Base-by-base conservation (phyloP, 2,888 invertebrate species). In the Amphipoea oculea region DNA sequence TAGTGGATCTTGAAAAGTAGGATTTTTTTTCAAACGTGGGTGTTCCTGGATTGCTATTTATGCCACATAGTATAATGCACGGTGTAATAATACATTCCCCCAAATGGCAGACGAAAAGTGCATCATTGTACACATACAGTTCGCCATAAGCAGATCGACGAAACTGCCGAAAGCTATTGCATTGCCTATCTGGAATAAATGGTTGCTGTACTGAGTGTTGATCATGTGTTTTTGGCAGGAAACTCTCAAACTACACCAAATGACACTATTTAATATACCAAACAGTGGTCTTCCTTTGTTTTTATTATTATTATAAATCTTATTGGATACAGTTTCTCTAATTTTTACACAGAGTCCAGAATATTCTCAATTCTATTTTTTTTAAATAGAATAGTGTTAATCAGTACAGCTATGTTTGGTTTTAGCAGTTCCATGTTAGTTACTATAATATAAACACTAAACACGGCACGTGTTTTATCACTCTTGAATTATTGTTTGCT, bases 391-490 rank as follows among this genome's bases (percentile, higher is more conserved):
- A 68, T 1, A 63, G 40, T 72, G 29, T 63, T 68, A 48, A 48
- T 74, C 17, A 45, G 14, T 42, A 1, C n/a, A 40, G 45, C 29
- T 14, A 12, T 17, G 62, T 57, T 60, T 0, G 29, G 14, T 57
- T 68, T 67, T 77, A 63, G 68, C 51, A 62, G n/a, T 54, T 51
- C 48, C 12, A 40, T 14, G 14, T 36, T 65, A 57, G 29, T 29
- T n/a, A n/a, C 23, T 71, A 14, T 62, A 79, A 45, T 78, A 67
- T 66, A 69, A 57, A 78, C 57, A 73, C 23, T 42, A 11, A 29
- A 72, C 48, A 72, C 65, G 42, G 51, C 51, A 79, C 85, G 76
- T 86, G 74, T 86, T 79, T 72, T 83, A 85, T 85, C 80, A 73
- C 68, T 79, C 9, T 48, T 45, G 29, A 11, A 63, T 63, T 76